These are phyloP conservation scores for Hemibagrus guttatus DNA, from an alignment of 2,797 vertebrate genomes.

Conservation along the genomic window DNA sequence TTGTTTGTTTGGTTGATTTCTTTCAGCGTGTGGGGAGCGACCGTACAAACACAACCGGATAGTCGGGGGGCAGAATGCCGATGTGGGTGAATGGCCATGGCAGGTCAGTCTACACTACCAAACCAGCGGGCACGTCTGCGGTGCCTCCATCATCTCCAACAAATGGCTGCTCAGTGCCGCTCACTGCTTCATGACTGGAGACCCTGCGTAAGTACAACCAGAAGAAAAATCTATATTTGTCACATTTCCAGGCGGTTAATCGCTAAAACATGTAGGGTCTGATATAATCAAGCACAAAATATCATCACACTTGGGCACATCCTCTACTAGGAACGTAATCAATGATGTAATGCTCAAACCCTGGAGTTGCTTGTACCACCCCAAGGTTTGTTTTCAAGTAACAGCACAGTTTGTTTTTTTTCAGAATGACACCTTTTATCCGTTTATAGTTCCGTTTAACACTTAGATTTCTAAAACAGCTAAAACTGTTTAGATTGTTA, in stretches of 20 bases:
- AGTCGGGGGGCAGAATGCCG: conserved; percentile 78
- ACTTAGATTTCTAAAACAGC: neutral
- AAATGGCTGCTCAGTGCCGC: conserved; percentile 76
- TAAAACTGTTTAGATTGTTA: neutral
- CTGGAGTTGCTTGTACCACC: neutral
- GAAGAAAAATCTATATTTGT: neutral
- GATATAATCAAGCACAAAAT: neutral
- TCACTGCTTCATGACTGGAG: conserved; percentile 72
- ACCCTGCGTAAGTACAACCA: conserved; percentile 18
- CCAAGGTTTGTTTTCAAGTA: neutral
- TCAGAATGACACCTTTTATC: neutral
- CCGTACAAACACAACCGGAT: conserved; percentile 82
- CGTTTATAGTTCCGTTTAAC: neutral
- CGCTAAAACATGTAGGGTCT: neutral
- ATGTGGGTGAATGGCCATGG: conserved; percentile 83
- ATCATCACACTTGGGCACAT: neutral
- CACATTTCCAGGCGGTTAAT: neutral
- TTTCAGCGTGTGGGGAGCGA: conserved; percentile 73
- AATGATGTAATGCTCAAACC: neutral
- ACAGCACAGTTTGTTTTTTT: neutral
- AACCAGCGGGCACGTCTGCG: conserved; percentile 66
- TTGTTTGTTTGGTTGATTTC: conserved; percentile 6
- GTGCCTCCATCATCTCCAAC: conserved; percentile 77
- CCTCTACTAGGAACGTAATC: neutral
- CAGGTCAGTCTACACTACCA: conserved; percentile 79